Evolutionary conservation across 1,140 invertebrate species (phyloP).

Genomic region (Campoletis sonorensis): DNA sequence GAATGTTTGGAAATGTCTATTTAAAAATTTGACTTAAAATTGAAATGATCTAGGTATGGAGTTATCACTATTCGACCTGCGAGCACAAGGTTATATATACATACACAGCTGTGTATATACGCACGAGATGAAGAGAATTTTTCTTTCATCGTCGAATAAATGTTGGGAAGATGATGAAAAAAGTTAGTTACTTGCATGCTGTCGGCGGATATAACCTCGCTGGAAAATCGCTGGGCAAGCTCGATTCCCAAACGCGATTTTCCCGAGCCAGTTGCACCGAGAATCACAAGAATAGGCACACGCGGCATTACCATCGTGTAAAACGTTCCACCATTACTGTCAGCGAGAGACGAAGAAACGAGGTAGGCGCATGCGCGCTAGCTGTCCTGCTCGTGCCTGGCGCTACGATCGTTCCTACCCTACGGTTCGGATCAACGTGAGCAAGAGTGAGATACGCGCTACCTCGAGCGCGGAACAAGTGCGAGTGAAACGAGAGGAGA

Average conservation of each 20-base stretch:
- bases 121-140: background rate
- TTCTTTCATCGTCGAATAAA: background rate
- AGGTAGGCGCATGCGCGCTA: constrained; percentile 57
- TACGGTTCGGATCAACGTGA: background rate
- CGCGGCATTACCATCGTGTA: constrained; percentile 62
- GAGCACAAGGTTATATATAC: background rate
- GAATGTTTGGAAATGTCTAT: background rate
- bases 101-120: background rate
- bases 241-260: constrained; percentile 98
- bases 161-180: constrained; percentile 31
- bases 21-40: too few relatives aligned
- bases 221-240: constrained; percentile 89
- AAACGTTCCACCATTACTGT: constrained; percentile 39
- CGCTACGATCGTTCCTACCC: constrained; percentile 2
- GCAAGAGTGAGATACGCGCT: too few relatives aligned
- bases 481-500: too few relatives aligned
- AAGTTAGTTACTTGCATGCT: constrained; percentile 94
- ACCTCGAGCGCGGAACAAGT: too few relatives aligned
- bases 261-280: constrained; percentile 96
- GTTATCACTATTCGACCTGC: too few relatives aligned
- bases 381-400: background rate
- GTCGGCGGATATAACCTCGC: constrained; percentile 99
- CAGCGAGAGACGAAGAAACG: background rate
- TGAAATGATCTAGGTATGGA: too few relatives aligned
- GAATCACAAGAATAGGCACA: constrained; percentile 90